Evolutionary conservation across 2,113 vertebrate genomes (phyloP).

Genomic region (Otolemur garnettii): DNA sequence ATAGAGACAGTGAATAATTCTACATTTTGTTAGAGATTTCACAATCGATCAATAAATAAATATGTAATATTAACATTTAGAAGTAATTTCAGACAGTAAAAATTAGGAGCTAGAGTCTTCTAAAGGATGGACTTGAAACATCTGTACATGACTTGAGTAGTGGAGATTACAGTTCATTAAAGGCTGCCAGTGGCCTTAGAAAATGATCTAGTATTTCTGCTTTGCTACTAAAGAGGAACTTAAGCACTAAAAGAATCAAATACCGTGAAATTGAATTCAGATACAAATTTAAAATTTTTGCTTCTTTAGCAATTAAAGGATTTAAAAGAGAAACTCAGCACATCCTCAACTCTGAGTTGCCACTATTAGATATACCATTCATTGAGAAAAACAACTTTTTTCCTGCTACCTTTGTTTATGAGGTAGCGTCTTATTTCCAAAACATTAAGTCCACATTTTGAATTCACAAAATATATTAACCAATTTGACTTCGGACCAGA

Average conservation of each 20-base stretch:
- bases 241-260: constrained; percentile 22
- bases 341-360: not conserved
- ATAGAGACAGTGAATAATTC: not conserved
- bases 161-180: not conserved
- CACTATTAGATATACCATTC: not conserved
- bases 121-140: not conserved
- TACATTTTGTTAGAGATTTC: not conserved
- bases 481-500: not conserved
- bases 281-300: constrained; percentile 10
- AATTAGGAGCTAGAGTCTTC: not conserved
- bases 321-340: constrained; percentile 20
- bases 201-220: not conserved
- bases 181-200: not conserved
- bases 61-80: not conserved
- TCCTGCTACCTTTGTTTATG: not conserved
- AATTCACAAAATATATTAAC: constrained; percentile 2
- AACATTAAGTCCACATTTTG: constrained; percentile 38
- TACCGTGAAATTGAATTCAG: constrained; percentile 5
- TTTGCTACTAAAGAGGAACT: not conserved
- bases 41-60: not conserved
- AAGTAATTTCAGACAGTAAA: not conserved
- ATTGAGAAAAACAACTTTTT: not conserved
- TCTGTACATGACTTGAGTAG: not conserved
- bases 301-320: constrained; percentile 30
- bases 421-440: not conserved